phyloP scores from a whole-genome alignment of 2,113 vertebrate species.

The Cardinalis cardinalis region DNA sequence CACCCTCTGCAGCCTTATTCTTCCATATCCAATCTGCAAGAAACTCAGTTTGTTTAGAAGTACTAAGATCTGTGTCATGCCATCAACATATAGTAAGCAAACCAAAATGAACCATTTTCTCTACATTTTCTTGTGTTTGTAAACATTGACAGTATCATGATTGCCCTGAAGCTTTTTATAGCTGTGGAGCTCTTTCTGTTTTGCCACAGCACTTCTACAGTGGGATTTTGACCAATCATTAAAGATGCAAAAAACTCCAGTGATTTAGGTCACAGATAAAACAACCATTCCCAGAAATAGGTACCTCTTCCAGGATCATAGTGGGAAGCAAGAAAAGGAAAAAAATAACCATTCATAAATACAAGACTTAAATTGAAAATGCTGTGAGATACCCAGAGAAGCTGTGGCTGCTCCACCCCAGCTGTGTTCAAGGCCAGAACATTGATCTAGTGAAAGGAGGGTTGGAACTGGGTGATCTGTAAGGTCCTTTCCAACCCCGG shows the following conservation, averaged over 20 bases:
- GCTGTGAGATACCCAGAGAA: neutral
- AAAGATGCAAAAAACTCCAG: neutral
- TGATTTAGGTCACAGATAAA: neutral
- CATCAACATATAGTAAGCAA: neutral
- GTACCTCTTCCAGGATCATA: neutral
- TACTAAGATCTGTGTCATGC: neutral
- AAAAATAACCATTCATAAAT: neutral
- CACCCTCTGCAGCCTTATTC: neutral
- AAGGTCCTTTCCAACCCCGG: neutral
- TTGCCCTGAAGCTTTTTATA: neutral
- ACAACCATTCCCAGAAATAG: neutral
- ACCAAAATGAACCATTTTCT: neutral
- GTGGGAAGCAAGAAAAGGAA: neutral
- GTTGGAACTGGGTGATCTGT: neutral
- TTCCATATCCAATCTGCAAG: neutral
- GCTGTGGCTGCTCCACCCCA: neutral
- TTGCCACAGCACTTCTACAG: neutral
- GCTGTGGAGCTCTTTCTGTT: neutral
- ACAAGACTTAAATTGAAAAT: neutral
- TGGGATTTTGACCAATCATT: neutral
- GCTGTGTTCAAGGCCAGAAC: neutral
- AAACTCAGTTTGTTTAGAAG: neutral
- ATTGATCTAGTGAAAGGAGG: rapidly evolving
- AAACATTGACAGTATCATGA: neutral
- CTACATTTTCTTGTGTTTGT: neutral